Evolutionary conservation across 1,140 invertebrate species (phyloP).

Genomic region (Anastatus disparis): DNA sequence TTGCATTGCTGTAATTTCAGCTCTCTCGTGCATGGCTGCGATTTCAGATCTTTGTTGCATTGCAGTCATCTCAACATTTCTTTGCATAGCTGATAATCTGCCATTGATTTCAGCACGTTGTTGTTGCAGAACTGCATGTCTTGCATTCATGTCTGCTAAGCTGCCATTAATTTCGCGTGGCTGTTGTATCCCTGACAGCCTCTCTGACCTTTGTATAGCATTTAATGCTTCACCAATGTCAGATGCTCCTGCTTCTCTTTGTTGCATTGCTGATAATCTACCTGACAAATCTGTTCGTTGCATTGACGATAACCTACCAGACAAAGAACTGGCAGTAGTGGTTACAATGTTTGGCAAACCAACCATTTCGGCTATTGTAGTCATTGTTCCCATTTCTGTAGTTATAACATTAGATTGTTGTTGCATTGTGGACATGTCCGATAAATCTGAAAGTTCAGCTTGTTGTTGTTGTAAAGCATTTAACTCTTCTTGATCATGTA

Average conservation of each 20-base stretch:
- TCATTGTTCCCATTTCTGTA: background rate
- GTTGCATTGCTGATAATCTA: slow-evolving; percentile 6
- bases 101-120: slow-evolving; percentile 22
- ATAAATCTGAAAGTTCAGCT: background rate
- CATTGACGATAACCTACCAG: background rate
- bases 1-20: slow-evolving; percentile 11
- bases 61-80: slow-evolving; percentile 3
- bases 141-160: slow-evolving; percentile 6
- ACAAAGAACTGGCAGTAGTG: slow-evolving; percentile 8
- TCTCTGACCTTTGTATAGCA: background rate
- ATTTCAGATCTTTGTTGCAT: slow-evolving; percentile 11
- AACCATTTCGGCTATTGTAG: slow-evolving; percentile 21
- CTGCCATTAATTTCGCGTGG: slow-evolving; percentile 11
- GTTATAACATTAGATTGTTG: slow-evolving; percentile 11
- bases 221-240: no score
- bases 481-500: slow-evolving; percentile 21
- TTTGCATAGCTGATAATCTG: slow-evolving; percentile 11
- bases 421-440: slow-evolving; percentile 9
- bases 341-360: slow-evolving; percentile 11
- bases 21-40: slow-evolving; percentile 13
- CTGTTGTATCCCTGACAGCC: background rate
- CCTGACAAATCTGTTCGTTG: background rate
- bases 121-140: slow-evolving; percentile 13
- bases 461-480: slow-evolving; percentile 13
- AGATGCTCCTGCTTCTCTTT: background rate